Base-by-base conservation (phyloP, 2,797 vertebrate species). In the Enteromius viviparus region DNA sequence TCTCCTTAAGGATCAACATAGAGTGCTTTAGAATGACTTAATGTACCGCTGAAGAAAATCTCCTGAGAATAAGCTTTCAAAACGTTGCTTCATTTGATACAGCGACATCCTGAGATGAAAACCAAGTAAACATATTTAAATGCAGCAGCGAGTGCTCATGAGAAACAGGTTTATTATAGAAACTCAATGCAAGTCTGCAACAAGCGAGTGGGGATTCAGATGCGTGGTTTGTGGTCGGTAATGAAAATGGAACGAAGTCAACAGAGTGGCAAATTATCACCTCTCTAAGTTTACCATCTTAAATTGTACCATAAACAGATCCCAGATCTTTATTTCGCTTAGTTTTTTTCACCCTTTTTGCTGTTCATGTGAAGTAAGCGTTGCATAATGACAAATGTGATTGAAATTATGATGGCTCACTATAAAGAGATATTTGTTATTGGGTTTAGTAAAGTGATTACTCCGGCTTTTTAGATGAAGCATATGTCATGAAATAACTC, bases 1-100 rank as follows among this genome's bases (percentile, higher is more conserved):
- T 91, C 90, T 91, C 86, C 92, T 92, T 91, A 91, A 91, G 88
- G 78, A 80, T 71, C 81, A 80, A 81, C 86, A 89, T 3, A 68
- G 51, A 71, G 11, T 60, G 62, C 45, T 77, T 37, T 69, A 77
- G 81, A 78, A 82, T 74, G 84, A 68, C 62, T 82, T 53, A 78
- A 74, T 34, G 60, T 53, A 49, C 53, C 15, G 12, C 70, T 70
- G 70, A 82, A 55, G 64, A 70, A 76, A 34, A 47, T 76, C 69
- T 86, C 49, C 42, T 2, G 47, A 60, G 80, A 55, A 37, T 82
- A 66, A 53, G 66, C 29, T 70, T 82, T 78, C 69, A 51, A 26
- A 66, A 19, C 4, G 32, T 64, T 70, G 72, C 76, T 81, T 77
- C 65, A 77, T 83, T 76, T 83, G 72, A 76, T 75, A 83, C 51